A percentile compares a stretch with the other conserved stretches of the same genome.
phyloP scores from a whole-genome alignment of 1,140 invertebrate genomes.

The Rhynchophorus ferrugineus region DNA sequence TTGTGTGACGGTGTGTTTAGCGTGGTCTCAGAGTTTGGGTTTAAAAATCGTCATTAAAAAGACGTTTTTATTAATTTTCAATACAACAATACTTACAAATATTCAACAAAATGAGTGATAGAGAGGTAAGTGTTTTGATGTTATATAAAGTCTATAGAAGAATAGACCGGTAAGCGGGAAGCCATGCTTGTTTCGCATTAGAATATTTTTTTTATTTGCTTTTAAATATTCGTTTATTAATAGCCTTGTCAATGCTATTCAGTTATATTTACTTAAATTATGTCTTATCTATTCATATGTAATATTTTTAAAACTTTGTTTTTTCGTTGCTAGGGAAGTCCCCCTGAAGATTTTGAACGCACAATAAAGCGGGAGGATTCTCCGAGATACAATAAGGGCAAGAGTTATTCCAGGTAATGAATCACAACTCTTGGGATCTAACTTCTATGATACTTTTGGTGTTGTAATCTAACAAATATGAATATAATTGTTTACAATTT shows the following conservation, averaged over 20 bases:
- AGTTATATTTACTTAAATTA: constrained; percentile 1
- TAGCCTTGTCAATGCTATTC: neutral
- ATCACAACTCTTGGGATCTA: too few species aligned
- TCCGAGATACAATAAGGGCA: constrained; percentile 35
- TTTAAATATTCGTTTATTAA: neutral
- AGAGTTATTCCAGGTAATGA: constrained; percentile 35
- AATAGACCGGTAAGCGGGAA: constrained; percentile 6
- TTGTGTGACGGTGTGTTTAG: too few species aligned
- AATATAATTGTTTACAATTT: neutral
- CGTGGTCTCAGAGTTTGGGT: too few species aligned
- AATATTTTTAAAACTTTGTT: constrained; percentile 1
- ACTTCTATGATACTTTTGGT: too few species aligned
- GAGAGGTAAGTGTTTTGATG: constrained; percentile 25
- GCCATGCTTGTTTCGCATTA: constrained; percentile 7
- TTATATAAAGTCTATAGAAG: neutral
- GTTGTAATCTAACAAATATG: constrained; percentile 2
- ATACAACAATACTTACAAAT: too few species aligned
- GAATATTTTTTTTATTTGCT: constrained; percentile 3
- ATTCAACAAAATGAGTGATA: constrained; percentile 29
- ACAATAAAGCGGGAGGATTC: constrained; percentile 36
- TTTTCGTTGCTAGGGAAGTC: constrained; percentile 25
- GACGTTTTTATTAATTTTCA: too few species aligned
- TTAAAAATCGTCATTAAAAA: too few species aligned
- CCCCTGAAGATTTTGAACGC: constrained; percentile 28
- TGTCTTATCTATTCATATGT: neutral